These are phyloP conservation scores for Gnathonemus longibarbis DNA, from an alignment of 2,113 vertebrate genomes.

Conservation along the genomic window DNA sequence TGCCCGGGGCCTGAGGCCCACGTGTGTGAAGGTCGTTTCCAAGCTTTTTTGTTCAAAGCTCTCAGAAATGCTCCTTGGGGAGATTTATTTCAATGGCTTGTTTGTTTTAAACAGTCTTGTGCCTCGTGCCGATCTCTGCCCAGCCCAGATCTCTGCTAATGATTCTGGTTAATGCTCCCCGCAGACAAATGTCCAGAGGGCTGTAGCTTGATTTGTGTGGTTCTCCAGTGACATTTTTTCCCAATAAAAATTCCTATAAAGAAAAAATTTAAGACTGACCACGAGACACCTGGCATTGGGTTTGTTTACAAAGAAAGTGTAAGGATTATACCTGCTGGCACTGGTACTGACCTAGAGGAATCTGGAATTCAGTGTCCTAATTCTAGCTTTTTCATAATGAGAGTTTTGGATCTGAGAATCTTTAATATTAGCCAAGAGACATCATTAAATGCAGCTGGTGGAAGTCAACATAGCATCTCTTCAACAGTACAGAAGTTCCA, in stretches of 20 bases:
- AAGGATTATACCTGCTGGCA: not conserved
- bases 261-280: not conserved
- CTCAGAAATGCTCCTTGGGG: not conserved
- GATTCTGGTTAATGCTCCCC: not conserved
- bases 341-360: not conserved
- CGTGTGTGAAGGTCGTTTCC: not conserved
- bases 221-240: not conserved
- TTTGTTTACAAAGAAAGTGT: not conserved
- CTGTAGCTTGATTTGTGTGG: not conserved
- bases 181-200: not conserved
- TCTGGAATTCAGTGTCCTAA: not conserved
- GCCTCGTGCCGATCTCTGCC: not conserved
- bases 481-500: not conserved
- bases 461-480: not conserved
- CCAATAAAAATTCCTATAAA: not conserved
- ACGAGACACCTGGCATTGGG: not conserved
- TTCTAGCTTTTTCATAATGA: not conserved
- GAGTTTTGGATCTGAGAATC: not conserved
- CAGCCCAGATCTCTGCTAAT: not conserved
- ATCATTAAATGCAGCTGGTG: not conserved
- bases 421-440: not conserved
- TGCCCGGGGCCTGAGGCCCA: not conserved
- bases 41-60: not conserved
- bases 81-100: conserved; percentile 17
- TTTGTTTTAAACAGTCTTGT: not conserved